Evolutionary conservation across 2,888 invertebrate species (phyloP), one percentile per base, ranked within the genome.

Genomic region (Polyploca ridens): DNA sequence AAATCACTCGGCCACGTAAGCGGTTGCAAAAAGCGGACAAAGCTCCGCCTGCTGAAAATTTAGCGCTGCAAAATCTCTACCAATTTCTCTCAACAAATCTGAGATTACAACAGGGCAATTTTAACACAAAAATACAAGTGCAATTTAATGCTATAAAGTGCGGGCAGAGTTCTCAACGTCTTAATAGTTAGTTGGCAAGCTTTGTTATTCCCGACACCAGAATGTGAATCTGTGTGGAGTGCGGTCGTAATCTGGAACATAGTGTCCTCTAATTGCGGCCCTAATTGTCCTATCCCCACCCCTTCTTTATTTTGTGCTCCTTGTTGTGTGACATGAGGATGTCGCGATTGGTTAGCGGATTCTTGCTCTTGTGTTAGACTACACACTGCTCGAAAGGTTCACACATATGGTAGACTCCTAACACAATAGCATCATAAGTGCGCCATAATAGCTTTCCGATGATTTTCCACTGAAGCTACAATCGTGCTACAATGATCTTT

Each of bases 181-280:
- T 92, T 90, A 90, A 90, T 90, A 90, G 89, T 87, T 83, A 90
- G 86, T 90, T 92, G 93, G 92, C 92, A 90, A 88, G 89, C 89
- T 85, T 87, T 89, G 91, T 90, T 90, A 87, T 84, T 88, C 84
- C 78, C 83, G 77, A 80, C 84, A 82, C 83, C 77, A 82, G 89
- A 86, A 87, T 88, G 90, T 83, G 89, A 89, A 87, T 88, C 86
- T 87, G 82, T 81, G 88, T 83, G 84, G 85, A 83, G 82, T 83
- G 86, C 79, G 88, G 87, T 79, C 82, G 93, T 92, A 93, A 94
- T 93, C 91, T 90, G 86, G 87, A 84, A 93, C 94, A 92, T 85
- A 93, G 92, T 93, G 94, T 90, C 92, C 92, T 86, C 91, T 93
- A 94, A 94, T 94, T 94, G 94, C 90, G 89, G 88, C 85, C 86